Percentiles rank a stretch among this genome's conserved stretches.
Conservation (phyloP, 2,888 invertebrate genomes). For the Amphimallon solstitiale region DNA sequence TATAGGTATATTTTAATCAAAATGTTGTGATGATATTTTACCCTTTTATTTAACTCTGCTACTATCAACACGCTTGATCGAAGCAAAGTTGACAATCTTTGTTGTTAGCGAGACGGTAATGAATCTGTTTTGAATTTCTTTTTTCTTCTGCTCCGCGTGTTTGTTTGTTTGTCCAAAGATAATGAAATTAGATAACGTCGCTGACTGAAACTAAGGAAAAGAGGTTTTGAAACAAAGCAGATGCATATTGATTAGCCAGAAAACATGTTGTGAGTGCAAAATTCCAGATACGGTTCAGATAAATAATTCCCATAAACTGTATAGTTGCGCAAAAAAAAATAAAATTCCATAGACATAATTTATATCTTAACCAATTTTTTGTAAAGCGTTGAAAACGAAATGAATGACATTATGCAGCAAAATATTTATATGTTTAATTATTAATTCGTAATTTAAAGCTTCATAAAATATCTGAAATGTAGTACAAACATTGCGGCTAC, state of each 20-base stretch:
- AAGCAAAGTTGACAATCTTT: slow-evolving; percentile 21
- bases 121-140: slow-evolving; percentile 26
- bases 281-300: too few species aligned
- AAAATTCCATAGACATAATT: too few species aligned
- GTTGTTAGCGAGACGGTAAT: slow-evolving; percentile 18
- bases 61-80: slow-evolving; percentile 22
- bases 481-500: too few species aligned
- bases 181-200: slow-evolving; percentile 29
- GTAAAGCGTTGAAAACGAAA: too few species aligned
- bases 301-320: too few species aligned
- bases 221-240: slow-evolving; percentile 7
- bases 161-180: slow-evolving; percentile 26
- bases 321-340: too few species aligned
- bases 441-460: too few species aligned
- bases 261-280: too few species aligned
- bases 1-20: slow-evolving; percentile 46
- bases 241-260: slow-evolving; percentile 20
- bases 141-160: slow-evolving; percentile 6
- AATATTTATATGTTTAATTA: too few species aligned
- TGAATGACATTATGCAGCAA: too few species aligned
- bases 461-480: too few species aligned
- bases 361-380: too few species aligned
- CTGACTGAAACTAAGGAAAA: slow-evolving; percentile 19
- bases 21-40: slow-evolving; percentile 47
- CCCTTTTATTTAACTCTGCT: slow-evolving; percentile 43